Percentiles rank a stretch among this genome's conserved stretches.
Evolutionary conservation across 1,140 invertebrate genomes (phyloP).

Genomic region (Steinernema feltiae): DNA sequence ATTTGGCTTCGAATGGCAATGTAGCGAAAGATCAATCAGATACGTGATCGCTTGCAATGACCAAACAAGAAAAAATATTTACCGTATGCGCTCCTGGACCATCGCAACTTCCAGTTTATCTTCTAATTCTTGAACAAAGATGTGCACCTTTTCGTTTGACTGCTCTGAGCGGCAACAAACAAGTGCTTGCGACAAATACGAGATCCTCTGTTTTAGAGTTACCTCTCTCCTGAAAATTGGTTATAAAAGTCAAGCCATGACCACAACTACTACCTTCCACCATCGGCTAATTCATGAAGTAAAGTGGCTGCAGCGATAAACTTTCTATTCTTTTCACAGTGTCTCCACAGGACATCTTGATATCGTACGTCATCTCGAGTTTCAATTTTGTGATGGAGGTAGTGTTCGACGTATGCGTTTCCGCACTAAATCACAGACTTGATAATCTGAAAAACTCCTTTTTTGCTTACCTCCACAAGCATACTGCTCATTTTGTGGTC

Average conservation of each 20-base stretch:
- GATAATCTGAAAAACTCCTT: background rate
- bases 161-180: background rate
- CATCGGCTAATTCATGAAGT: background rate
- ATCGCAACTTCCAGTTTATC: background rate
- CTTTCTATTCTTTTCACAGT: constrained; percentile 4
- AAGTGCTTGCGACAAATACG: background rate
- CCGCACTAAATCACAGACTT: background rate
- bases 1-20: too few species aligned
- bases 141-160: background rate
- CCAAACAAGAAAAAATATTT: background rate
- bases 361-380: background rate
- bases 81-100: background rate
- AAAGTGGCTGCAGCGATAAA: background rate
- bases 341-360: background rate
- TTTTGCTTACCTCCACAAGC: background rate
- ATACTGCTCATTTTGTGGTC: background rate
- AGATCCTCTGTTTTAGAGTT: background rate
- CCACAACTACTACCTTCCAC: background rate
- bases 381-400: background rate
- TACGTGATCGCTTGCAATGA: too few species aligned
- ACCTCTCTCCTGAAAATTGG: background rate
- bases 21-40: too few species aligned
- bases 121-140: background rate
- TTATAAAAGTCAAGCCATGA: background rate
- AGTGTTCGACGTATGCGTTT: background rate